Base-by-base conservation (phyloP, 2,888 invertebrate genomes). In the Diadromus collaris region DNA sequence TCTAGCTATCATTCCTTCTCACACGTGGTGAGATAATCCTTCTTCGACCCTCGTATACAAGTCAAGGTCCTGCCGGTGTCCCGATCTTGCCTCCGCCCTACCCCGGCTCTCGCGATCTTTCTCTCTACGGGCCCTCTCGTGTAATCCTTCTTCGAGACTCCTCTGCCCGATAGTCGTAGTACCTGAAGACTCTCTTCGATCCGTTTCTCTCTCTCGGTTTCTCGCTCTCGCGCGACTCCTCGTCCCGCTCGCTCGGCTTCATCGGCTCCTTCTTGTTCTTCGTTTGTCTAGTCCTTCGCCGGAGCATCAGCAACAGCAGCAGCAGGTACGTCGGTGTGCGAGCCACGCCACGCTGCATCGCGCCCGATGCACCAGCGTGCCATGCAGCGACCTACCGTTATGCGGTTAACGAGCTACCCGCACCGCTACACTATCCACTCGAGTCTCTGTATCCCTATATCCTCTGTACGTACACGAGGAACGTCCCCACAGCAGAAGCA, bases 401-500 rank as follows among this genome's bases (percentile, higher is more conserved):
- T 88, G 85, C 89, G 89, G 89, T 89, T 90, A 90, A 90, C 90
- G 90, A 90, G 90, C 90, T 89, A 88, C 82, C 88, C 88, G 79
- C 79, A 89, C 87, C 86, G 88, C 89, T 88, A 87, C 76, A 87
- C 87, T 85, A 79, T 79, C 79, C 72, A 83, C 87, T 56, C 58
- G 44, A 65, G 69, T 60, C 79, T 86, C 85, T 80, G 81, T 82
- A 78, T 84, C 81, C 85, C 86, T 68, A 64, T 76, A 69, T 76
- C 76, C 46, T 44, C 63, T 63, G 51, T 61, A 73, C 65, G 38
- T 73, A 79, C 34, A 75, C 46, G 24, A 44, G 56, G 60, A 72
- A 79, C 80, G 76, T 78, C 79, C 61, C 64, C 71, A 71, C 74
- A 68, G 75, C 74, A 80, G 61, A 80, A 78, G 75, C 80, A 70